phyloP scores from a whole-genome alignment of 2,113 vertebrate genomes.

The Alces alces region DNA sequence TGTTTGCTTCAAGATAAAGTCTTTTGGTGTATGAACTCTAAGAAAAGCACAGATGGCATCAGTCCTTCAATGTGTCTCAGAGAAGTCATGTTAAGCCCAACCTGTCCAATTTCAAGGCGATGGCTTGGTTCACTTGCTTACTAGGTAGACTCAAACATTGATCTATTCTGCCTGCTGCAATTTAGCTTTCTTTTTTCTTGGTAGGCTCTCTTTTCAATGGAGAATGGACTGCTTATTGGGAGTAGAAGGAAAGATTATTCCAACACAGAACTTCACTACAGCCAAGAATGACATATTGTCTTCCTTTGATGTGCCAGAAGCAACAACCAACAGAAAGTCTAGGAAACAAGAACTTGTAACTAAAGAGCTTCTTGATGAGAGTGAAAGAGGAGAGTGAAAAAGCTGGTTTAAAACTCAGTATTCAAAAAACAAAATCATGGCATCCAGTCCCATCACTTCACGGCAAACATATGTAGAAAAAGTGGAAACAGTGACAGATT shows the following conservation, averaged over 20 bases:
- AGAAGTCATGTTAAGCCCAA: neutral
- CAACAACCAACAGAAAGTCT: neutral
- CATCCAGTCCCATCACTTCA: neutral
- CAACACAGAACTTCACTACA: neutral
- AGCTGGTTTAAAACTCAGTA: neutral
- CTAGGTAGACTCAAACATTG: neutral
- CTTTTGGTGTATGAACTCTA: neutral
- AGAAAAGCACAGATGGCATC: neutral
- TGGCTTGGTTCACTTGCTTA: neutral
- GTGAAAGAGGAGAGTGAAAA: neutral
- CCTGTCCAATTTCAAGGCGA: neutral
- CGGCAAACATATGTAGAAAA: fast-evolving
- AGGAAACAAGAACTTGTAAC: neutral
- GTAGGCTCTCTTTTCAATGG: neutral
- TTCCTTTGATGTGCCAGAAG: neutral
- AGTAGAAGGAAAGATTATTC: neutral
- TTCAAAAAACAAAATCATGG: neutral
- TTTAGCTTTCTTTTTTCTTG: constrained; percentile 17
- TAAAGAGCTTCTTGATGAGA: neutral
- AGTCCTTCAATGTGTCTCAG: neutral
- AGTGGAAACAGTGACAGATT: neutral
- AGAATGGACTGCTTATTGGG: neutral
- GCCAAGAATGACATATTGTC: neutral
- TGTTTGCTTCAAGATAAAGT: constrained; percentile 18
- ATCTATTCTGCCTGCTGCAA: neutral